Base-by-base conservation (phyloP, 2,797 vertebrate species). In the Pristis pectinata region DNA sequence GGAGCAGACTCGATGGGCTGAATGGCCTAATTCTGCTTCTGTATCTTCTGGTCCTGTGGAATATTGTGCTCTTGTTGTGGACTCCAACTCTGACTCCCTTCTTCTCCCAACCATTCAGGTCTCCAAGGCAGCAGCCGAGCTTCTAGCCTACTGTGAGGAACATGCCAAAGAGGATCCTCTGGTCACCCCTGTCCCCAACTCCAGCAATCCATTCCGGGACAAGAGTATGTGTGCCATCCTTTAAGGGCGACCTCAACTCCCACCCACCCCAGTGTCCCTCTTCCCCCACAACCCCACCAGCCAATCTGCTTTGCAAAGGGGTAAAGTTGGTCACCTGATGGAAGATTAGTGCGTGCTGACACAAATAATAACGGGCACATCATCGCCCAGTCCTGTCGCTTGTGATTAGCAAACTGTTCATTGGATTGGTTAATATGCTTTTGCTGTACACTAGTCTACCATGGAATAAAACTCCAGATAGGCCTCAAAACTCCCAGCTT, bases 161-260 rank as follows among this genome's bases (percentile, higher is more conserved):
- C 91, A 93, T 1, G 91, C 91, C 10, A 93, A 93, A 30, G 91
- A 93, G 10, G 91, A 93, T 24, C 91, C 91, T 6, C 91, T 93
- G 37, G 91, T 93, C 22, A 70, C 67, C 34, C 91, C 91, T 1
- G 91, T 74, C 13, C 64, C 91, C 2, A 44, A 24, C 37, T 49
- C 91, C 10, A 41, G 27, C 37, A 93, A 93, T 4, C 91, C 91
- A 1, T 93, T 93, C 67, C 64, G 91, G 27, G 91, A 93, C 91
- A 93, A 93, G 67, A 27, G 37, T 10, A 74, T 70, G 64, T 93
- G 91, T 13, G 37, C 91, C 22, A 72, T 93, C 91, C 91, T 93
- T 0, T 93, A 15, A 44, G n/a, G 41, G 24, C 1, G 1, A 24
- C n/a, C 2, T 49, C 41, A 0, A 24, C 1, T 1, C 19, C 6